These are phyloP conservation scores for Vesta saturnalis DNA, from an alignment of 2,888 invertebrate genomes.

Conservation along the genomic window DNA sequence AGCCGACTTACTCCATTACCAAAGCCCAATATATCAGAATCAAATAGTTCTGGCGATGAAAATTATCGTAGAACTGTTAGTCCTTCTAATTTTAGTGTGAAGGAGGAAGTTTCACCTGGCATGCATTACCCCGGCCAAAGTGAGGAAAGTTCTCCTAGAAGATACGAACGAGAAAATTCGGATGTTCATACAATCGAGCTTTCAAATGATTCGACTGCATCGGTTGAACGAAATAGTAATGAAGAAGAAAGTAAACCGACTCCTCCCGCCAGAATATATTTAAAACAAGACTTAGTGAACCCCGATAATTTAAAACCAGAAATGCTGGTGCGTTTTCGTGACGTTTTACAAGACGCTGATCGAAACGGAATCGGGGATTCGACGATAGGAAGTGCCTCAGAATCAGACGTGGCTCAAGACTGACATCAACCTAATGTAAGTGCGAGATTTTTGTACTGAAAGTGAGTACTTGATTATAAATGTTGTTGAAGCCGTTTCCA, in stretches of 20 bases:
- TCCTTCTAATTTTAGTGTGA: conserved; percentile 55
- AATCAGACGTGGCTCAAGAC: conserved; percentile 62
- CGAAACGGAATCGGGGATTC: conserved; percentile 56
- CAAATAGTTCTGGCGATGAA: conserved; percentile 63
- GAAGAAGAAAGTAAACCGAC: conserved; percentile 42
- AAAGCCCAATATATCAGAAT: conserved; percentile 54
- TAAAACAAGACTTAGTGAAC: conserved; percentile 61
- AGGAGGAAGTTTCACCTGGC: conserved; percentile 32
- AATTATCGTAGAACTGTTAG: conserved; percentile 57
- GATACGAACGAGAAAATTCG: conserved; percentile 39
- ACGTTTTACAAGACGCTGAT: conserved; percentile 54
- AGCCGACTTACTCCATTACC: conserved; percentile 67
- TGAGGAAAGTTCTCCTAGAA: conserved; percentile 37
- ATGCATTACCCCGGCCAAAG: conserved; percentile 18
- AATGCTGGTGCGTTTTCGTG: conserved; percentile 61
- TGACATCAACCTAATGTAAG: conserved; percentile 60
- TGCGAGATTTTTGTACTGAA: conserved; percentile 59
- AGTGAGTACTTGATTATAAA: conserved; percentile 31
- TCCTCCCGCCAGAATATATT: conserved; percentile 57
- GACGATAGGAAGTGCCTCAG: conserved; percentile 60
- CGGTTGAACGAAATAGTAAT: conserved; percentile 40
- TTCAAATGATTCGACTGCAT: conserved; percentile 60
- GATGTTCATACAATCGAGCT: conserved; percentile 60
- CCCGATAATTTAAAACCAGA: conserved; percentile 62
- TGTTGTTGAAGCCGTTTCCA: conserved; percentile 40